These are phyloP conservation scores for Tachuris rubrigastra DNA, from an alignment of 2,113 vertebrate genomes.

Conservation along the genomic window DNA sequence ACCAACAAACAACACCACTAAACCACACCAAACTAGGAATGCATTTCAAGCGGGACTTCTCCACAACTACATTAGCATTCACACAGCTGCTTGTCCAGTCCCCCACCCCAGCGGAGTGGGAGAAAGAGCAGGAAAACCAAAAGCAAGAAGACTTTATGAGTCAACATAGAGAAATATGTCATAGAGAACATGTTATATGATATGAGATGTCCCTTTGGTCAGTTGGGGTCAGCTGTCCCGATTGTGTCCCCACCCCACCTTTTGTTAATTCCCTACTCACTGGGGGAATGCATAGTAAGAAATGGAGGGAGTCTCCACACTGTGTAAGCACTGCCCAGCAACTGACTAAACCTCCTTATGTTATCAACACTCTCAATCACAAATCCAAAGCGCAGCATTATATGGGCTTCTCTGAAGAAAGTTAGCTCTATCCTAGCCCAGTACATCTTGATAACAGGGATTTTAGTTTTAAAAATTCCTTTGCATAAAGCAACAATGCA, in stretches of 20 bases:
- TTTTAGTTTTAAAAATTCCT: neutral
- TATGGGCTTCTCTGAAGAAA: neutral
- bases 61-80: neutral
- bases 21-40: neutral
- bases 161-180: no score
- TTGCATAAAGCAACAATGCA: neutral
- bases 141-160: neutral
- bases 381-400: neutral
- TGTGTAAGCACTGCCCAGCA: neutral
- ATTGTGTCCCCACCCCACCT: neutral
- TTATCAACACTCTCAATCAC: neutral
- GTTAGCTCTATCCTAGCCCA: neutral
- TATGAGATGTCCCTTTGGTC: neutral
- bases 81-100: accelerated
- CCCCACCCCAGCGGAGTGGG: neutral
- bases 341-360: neutral
- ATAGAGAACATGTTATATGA: neutral
- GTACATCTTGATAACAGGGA: neutral
- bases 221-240: neutral
- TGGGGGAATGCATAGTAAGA: neutral
- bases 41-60: neutral
- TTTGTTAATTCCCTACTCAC: neutral
- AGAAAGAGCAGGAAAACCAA: neutral
- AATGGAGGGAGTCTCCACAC: neutral
- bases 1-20: neutral